Conservation (phyloP, 2,888 invertebrate genomes). For the Caenorhabditis virilis region DNA sequence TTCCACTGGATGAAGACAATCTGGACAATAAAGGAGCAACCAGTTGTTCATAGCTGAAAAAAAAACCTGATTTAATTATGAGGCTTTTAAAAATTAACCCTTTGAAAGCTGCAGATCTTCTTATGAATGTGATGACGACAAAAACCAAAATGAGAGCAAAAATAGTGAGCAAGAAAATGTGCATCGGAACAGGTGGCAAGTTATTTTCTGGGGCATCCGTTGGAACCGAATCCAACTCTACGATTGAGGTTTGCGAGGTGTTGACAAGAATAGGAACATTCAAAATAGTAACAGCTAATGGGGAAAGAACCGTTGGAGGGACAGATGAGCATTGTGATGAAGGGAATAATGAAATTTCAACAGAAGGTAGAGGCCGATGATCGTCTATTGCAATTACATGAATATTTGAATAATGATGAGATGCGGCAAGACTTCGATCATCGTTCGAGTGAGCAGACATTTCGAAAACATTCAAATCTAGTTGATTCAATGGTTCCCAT, state of each 20-base stretch:
- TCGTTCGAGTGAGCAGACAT: slow-evolving; percentile 47
- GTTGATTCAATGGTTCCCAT: slow-evolving; percentile 46
- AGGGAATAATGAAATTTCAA: slow-evolving; percentile 27
- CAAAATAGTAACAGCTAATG: slow-evolving; percentile 20
- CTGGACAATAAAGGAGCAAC: slow-evolving; percentile 62
- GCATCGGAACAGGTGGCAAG: slow-evolving; percentile 20
- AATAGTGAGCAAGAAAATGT: slow-evolving; percentile 24
- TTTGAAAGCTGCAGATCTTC: slow-evolving; percentile 27
- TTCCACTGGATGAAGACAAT: slow-evolving; percentile 50
- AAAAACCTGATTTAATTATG: not conserved
- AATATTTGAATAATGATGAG: slow-evolving; percentile 37
- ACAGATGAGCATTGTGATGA: slow-evolving; percentile 19
- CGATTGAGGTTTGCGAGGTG: slow-evolving; percentile 1
- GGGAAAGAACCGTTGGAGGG: slow-evolving; percentile 4
- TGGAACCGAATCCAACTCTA: slow-evolving; percentile 1
- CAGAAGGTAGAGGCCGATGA: slow-evolving; percentile 16
- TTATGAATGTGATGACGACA: slow-evolving; percentile 7
- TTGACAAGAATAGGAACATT: slow-evolving; percentile 27
- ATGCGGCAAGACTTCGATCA: slow-evolving; percentile 48
- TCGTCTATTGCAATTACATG: slow-evolving; percentile 32
- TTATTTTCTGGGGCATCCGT: not conserved
- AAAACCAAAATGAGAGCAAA: slow-evolving; percentile 12
- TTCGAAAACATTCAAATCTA: slow-evolving; percentile 39
- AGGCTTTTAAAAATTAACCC: slow-evolving; percentile 11
- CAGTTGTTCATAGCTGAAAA: slow-evolving; percentile 61